phyloP scores from a whole-genome alignment of 1,140 invertebrate species.

The Oppia nitens region DNA sequence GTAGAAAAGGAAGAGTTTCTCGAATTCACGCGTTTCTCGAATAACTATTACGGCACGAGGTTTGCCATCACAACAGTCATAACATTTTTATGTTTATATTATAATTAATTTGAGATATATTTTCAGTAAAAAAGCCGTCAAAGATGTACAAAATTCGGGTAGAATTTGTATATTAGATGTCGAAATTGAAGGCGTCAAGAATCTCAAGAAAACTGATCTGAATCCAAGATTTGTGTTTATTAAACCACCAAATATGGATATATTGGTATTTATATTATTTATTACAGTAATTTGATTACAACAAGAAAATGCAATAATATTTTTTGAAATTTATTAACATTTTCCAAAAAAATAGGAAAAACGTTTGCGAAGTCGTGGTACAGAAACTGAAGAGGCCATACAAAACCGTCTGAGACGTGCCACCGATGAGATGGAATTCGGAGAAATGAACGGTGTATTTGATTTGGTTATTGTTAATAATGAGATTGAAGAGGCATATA shows the following conservation, averaged over 20 bases:
- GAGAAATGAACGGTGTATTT: slow-evolving; percentile 51
- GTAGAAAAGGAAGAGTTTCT: slow-evolving; percentile 72
- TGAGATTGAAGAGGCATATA: slow-evolving; percentile 69
- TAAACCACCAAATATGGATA: slow-evolving; percentile 70
- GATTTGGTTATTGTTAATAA: slow-evolving; percentile 83
- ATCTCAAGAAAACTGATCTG: slow-evolving; percentile 63
- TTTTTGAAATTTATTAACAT: slow-evolving; percentile 4
- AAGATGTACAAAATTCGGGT: slow-evolving; percentile 54
- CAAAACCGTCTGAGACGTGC: slow-evolving; percentile 53
- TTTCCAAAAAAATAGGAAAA: slow-evolving; percentile 34
- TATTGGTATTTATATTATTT: slow-evolving; percentile 26
- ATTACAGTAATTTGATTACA: background rate
- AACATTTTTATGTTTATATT: slow-evolving; percentile 1
- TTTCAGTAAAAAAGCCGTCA: slow-evolving; percentile 64
- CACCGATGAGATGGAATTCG: slow-evolving; percentile 58
- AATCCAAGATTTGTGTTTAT: slow-evolving; percentile 76
- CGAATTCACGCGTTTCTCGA: slow-evolving; percentile 76
- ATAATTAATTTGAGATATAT: slow-evolving; percentile 11
- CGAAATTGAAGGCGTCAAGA: slow-evolving; percentile 87
- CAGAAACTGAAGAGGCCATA: slow-evolving; percentile 75
- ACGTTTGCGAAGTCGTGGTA: slow-evolving; percentile 55
- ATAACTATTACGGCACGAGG: slow-evolving; percentile 93
- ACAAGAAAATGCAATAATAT: too few species aligned
- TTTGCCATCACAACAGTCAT: slow-evolving; percentile 27
- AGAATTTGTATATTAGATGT: slow-evolving; percentile 89